Evolutionary conservation across 2,888 invertebrate species (phyloP).

Genomic region (Mesoligia furuncula): DNA sequence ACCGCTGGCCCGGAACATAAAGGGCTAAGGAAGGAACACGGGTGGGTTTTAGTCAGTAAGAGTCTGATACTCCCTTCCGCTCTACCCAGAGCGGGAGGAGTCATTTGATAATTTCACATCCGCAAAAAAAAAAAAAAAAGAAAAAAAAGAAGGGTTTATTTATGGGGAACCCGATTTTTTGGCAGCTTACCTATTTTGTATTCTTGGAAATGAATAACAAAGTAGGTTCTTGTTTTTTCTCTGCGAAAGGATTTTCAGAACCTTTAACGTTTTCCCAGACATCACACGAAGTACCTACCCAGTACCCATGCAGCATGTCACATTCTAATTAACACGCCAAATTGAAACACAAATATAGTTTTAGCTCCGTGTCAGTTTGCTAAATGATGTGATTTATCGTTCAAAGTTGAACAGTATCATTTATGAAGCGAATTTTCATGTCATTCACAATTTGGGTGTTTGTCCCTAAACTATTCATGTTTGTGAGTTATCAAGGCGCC

Average conservation of each 20-base stretch:
- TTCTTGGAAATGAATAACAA: background rate
- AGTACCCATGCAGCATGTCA: background rate
- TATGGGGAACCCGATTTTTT: constrained; percentile 6
- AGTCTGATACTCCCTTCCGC: too few relatives aligned
- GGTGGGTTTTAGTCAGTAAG: too few relatives aligned
- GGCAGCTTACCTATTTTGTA: background rate
- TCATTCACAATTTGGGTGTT: constrained; percentile 51
- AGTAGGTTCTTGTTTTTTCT: background rate
- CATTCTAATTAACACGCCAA: constrained; percentile 15
- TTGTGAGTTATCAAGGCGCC: constrained; percentile 61
- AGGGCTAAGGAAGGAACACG: too few relatives aligned
- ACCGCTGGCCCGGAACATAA: too few relatives aligned
- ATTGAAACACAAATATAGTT: constrained; percentile 43
- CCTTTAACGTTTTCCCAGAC: background rate
- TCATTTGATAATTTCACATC: too few relatives aligned
- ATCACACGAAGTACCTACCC: background rate
- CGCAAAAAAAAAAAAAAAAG: too few relatives aligned
- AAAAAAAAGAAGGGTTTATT: constrained; percentile 51
- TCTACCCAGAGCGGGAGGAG: too few relatives aligned
- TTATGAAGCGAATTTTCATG: constrained; percentile 54
- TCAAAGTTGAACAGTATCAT: constrained; percentile 2
- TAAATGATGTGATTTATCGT: constrained; percentile 50
- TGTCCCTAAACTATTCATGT: constrained; percentile 58
- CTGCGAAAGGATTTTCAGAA: background rate
- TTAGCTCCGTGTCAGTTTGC: constrained; percentile 17